Conservation (phyloP, 2,888 invertebrate species). For the Zaprionus obscuricornis region DNA sequence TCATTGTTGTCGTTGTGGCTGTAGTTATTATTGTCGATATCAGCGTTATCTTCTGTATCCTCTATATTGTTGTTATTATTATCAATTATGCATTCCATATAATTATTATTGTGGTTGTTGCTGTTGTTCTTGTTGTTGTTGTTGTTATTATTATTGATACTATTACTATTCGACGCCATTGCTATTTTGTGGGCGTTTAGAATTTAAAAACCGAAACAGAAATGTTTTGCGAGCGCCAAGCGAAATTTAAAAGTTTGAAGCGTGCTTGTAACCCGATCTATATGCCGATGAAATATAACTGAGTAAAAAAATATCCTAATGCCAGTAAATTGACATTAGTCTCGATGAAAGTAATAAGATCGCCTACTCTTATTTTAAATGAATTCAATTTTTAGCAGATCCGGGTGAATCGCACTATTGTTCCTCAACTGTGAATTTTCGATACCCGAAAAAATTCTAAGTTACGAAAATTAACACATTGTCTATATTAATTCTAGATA, state of each 20-base stretch:
- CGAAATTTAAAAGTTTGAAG: constrained; percentile 56
- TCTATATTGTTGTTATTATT: background rate
- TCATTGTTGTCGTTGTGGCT: background rate
- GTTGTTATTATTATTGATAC: constrained; percentile 19
- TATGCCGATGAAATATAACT: constrained; percentile 42
- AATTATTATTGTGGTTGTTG: background rate
- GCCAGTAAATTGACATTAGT: too few relatives aligned
- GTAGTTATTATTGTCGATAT: background rate
- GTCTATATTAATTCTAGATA: too few relatives aligned
- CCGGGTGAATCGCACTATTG: too few relatives aligned
- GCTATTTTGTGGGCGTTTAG: constrained; percentile 38
- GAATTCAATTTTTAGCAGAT: too few relatives aligned
- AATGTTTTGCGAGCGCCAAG: constrained; percentile 50
- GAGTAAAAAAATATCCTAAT: constrained; percentile 3
- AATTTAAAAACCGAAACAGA: constrained; percentile 50
- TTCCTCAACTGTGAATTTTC: too few relatives aligned
- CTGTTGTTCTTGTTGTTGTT: background rate
- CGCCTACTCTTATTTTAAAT: too few relatives aligned
- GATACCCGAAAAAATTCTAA: too few relatives aligned
- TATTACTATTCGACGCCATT: constrained; percentile 46
- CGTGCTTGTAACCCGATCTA: constrained; percentile 47
- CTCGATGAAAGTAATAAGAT: too few relatives aligned
- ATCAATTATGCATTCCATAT: background rate
- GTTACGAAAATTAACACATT: too few relatives aligned
- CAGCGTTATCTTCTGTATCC: too few relatives aligned